Conservation (phyloP, 2,797 vertebrate species). For the Paratrypauchen microcephalus region DNA sequence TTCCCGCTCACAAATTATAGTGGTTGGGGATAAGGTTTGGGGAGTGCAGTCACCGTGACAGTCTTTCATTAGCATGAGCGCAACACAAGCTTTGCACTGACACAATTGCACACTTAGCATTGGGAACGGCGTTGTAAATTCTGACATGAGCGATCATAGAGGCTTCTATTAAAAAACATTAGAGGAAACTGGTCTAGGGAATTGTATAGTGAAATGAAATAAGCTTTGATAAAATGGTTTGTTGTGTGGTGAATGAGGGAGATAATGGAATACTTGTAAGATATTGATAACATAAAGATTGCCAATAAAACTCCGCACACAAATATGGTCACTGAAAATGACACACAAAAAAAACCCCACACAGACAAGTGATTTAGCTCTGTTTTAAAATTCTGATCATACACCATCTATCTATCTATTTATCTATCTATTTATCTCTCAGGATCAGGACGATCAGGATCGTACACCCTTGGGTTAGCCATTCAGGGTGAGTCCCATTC, state of each 20-base stretch:
- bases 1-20: slow-evolving; percentile 53
- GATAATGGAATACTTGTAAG: background rate
- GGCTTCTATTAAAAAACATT: slow-evolving; percentile 1
- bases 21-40: slow-evolving; percentile 45
- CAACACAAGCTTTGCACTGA: slow-evolving; percentile 37
- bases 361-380: too few relatives aligned
- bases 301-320: background rate
- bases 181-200: background rate
- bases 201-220: slow-evolving; percentile 6
- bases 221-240: background rate
- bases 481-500: too few relatives aligned
- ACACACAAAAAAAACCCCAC: too few relatives aligned
- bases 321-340: background rate
- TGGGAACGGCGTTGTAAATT: slow-evolving; percentile 31
- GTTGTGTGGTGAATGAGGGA: background rate
- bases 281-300: background rate
- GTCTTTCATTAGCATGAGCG: slow-evolving; percentile 61
- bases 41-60: slow-evolving; percentile 47
- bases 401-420: too few relatives aligned
- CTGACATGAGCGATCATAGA: slow-evolving; percentile 23
- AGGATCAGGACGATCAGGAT: too few relatives aligned
- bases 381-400: too few relatives aligned
- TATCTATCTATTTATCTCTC: too few relatives aligned
- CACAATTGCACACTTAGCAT: slow-evolving; percentile 64
- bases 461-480: too few relatives aligned